phyloP scores from a whole-genome alignment of 53 echinoderm and acorn worm species.

The Zoroaster sp. region DNA sequence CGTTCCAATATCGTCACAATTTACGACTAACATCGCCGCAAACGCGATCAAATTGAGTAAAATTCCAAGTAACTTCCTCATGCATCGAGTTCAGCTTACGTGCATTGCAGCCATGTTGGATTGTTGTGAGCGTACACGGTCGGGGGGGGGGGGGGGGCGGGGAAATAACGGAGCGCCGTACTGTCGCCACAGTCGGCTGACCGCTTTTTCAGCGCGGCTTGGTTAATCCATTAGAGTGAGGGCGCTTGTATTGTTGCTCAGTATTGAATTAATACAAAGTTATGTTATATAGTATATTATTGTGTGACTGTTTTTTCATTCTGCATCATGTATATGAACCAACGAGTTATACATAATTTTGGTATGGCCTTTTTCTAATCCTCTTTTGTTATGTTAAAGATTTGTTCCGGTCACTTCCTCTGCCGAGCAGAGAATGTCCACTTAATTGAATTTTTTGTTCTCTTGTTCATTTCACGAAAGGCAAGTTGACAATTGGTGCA shows the following conservation, averaged over 20 bases:
- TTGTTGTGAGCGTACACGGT: background rate
- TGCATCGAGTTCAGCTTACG: background rate
- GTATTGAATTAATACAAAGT: no score
- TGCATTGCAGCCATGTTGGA: conserved; percentile 16
- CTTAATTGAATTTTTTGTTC: background rate
- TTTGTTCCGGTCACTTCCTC: background rate
- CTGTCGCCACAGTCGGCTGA: conserved; percentile 18
- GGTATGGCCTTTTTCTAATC: background rate
- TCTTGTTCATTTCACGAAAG: background rate
- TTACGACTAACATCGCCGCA: conserved; percentile 29
- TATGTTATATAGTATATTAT: no score
- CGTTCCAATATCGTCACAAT: background rate
- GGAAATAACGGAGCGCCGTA: background rate
- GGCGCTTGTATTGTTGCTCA: conserved; percentile 9
- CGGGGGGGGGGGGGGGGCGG: background rate
- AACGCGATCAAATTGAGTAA: conserved; percentile 15
- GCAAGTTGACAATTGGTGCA: no score
- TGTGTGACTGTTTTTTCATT: background rate
- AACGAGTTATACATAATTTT: no score
- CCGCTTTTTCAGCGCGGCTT: background rate
- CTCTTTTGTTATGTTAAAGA: background rate
- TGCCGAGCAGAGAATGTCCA: background rate
- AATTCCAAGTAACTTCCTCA: conserved; percentile 47
- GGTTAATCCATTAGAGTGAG: background rate
- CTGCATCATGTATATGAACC: background rate